phyloP scores from a whole-genome alignment of 2,888 invertebrate species.

The Acanthosepion pharaonis region DNA sequence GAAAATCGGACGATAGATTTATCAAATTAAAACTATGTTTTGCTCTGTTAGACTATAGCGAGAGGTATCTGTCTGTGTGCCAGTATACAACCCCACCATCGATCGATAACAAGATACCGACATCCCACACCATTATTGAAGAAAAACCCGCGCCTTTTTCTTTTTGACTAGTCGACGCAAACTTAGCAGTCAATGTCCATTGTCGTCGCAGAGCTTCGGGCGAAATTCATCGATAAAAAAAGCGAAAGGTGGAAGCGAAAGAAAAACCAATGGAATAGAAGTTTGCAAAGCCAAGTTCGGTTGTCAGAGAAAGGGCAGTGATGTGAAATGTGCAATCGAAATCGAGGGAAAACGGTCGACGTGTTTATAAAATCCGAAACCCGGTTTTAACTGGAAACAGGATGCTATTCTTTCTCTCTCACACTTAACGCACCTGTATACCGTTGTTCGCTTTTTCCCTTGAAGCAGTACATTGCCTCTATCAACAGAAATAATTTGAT shows the following conservation, averaged over 20 bases:
- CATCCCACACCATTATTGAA: neutral
- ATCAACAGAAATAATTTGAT: neutral
- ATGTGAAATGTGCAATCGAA: neutral
- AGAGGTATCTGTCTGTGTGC: neutral
- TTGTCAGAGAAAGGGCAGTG: neutral
- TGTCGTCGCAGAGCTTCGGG: neutral
- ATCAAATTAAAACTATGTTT: neutral
- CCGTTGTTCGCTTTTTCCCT: neutral
- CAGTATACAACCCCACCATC: neutral
- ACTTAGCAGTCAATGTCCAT: neutral
- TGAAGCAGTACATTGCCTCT: neutral
- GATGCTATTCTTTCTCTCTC: neutral
- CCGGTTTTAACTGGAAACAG: neutral
- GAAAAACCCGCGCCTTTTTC: neutral
- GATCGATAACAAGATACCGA: neutral
- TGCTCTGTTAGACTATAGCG: neutral
- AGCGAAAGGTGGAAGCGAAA: neutral
- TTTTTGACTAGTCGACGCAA: neutral
- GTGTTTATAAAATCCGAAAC: neutral
- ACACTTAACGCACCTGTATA: neutral
- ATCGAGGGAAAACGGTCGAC: neutral
- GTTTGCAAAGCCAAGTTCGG: neutral
- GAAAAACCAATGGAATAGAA: neutral
- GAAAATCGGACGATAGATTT: neutral
- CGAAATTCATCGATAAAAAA: neutral